Base-by-base conservation (phyloP, 2,113 vertebrate species). In the Coregonus clupeaformis region DNA sequence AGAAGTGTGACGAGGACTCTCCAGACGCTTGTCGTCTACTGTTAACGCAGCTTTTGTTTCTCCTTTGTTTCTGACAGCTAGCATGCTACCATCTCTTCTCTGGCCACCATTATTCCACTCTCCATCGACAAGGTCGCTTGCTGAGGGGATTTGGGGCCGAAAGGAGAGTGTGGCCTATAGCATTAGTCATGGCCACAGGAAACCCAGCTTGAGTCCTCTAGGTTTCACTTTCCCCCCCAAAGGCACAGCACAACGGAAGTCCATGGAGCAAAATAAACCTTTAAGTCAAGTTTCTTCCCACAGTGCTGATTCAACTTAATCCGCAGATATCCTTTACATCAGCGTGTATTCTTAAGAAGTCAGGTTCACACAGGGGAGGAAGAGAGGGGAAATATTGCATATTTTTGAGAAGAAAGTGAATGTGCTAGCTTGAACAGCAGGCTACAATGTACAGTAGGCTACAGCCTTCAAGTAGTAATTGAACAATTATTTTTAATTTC, bases 61-160 rank as follows among this genome's bases (percentile, higher is more conserved):
- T 88, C 85, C 91, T 94, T 94, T 92, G 91, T 94, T 93, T 94
- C 95, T 91, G 93, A 92, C 82, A 89, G 91, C 93, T 93, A 96
- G 94, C 96, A 96, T 97, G 91, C 93, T 88, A 84, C 91, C 85
- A 82, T 93, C 90, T 91, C 91, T 86, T 85, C 82, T 86, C 77
- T 91, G 90, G 79, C 88, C 86, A 85, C 93, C 91, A 94, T 96
- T 95, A 95, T 94, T 93, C 90, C 85, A 88, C 91, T 94, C 72
- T 93, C 89, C 84, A 91, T 83, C 89, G 91, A 96, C 94, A 94
- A 96, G 94, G 95, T 95, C 90, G 94, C 94, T 96, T 92, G 93
- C 95, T 94, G 88, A 90, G 93, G 92, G 93, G 93, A 95, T 94
- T 95, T 95, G 74, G 77, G 86, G 87, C 82, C 83, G 91, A 91